Evolutionary conservation across 2,797 vertebrate species (phyloP).

Genomic region (Gallinago nigripennis): DNA sequence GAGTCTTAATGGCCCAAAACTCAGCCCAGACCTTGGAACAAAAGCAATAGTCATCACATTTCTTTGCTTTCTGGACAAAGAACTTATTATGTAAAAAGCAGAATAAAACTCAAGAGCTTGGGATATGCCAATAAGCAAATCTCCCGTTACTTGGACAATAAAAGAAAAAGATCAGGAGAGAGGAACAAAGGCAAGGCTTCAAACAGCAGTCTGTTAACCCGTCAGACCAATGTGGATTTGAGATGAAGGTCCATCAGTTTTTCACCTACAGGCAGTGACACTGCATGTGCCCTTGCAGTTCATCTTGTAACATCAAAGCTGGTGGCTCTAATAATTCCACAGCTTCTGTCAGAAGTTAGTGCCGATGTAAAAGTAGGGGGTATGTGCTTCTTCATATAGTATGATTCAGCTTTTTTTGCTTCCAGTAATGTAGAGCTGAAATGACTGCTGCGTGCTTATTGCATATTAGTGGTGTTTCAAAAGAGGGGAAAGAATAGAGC

Average conservation of each 20-base stretch:
- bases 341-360: not conserved
- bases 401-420: not conserved
- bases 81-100: constrained; percentile 34
- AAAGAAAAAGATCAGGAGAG: not conserved
- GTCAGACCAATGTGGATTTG: not conserved
- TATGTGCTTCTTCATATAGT: not conserved
- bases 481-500: not conserved
- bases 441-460: not conserved
- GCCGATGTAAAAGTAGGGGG: not conserved
- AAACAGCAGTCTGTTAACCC: not conserved
- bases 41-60: constrained; percentile 61
- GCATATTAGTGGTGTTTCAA: not conserved
- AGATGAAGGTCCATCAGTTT: not conserved
- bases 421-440: not conserved
- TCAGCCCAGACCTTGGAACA: constrained; percentile 28
- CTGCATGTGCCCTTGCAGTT: not conserved
- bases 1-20: constrained; percentile 12
- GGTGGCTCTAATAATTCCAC: not conserved
- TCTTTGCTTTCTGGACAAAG: constrained; percentile 53
- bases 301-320: not conserved
- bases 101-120: not conserved
- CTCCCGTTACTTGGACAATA: not conserved
- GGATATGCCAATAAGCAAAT: not conserved
- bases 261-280: not conserved
- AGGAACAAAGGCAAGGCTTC: not conserved